These are phyloP conservation scores for Caenorhabditis sp. DNA, from an alignment of 2,888 invertebrate genomes.

Conservation along the genomic window DNA sequence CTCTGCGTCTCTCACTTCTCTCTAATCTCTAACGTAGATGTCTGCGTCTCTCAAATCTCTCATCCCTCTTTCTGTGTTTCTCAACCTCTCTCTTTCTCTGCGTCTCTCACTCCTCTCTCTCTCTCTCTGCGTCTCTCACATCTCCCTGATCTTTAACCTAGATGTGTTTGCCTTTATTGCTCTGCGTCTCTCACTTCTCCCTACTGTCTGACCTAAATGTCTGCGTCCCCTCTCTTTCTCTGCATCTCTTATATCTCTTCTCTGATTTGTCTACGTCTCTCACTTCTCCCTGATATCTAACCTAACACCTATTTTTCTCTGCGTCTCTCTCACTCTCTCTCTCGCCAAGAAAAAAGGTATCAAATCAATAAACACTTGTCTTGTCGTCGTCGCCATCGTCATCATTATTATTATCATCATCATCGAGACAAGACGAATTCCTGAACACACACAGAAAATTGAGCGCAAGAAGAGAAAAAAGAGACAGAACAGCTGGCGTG, in stretches of 20 bases:
- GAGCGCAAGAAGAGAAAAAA: background rate
- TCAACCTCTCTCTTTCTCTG: too few species aligned
- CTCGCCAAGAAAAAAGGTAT: background rate
- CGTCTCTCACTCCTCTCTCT: slow-evolving; percentile 15
- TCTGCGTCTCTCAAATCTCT: background rate
- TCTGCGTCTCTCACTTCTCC: background rate
- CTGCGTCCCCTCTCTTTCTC: background rate
- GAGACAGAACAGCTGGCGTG: slow-evolving; percentile 8
- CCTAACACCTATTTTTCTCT: slow-evolving; percentile 28
- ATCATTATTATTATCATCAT: background rate
- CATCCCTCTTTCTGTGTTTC: background rate
- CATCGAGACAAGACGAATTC: background rate
- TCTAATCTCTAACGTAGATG: background rate
- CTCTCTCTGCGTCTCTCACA: too few species aligned
- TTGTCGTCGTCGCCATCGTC: too few species aligned
- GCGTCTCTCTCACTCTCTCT: slow-evolving; percentile 10
- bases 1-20: background rate
- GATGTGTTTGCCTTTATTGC: too few species aligned
- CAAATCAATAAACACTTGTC: slow-evolving; percentile 3
- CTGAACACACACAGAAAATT: background rate
- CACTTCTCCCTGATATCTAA: background rate
- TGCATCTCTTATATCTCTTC: background rate
- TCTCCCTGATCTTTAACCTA: too few species aligned
- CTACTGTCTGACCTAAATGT: background rate
- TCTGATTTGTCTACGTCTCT: background rate